phyloP scores from a whole-genome alignment of 2,797 vertebrate genomes.

The Cyprinodon diabolis region DNA sequence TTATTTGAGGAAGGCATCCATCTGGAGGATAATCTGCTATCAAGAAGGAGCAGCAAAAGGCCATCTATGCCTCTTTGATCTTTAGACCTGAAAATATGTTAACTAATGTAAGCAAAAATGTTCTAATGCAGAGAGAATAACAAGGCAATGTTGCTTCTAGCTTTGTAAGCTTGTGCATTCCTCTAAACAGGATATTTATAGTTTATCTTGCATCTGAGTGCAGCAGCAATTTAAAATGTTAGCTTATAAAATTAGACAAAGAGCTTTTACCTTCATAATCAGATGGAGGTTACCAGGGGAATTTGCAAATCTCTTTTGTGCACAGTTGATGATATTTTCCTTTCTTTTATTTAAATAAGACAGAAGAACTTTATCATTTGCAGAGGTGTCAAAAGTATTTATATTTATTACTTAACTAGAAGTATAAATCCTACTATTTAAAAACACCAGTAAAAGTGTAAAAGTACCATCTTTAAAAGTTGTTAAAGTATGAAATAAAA shows the following conservation, averaged over 20 bases:
- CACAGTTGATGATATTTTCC: neutral
- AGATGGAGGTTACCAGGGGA: neutral
- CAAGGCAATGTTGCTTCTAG: neutral
- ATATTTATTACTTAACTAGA: too few relatives aligned
- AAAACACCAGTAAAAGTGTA: too few relatives aligned
- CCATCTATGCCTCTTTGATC: conserved; percentile 21
- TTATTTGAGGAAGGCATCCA: conserved; percentile 3
- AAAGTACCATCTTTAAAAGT: too few relatives aligned
- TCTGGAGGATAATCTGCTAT: conserved; percentile 51
- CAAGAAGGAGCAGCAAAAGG: conserved; percentile 23
- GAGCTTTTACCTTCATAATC: neutral
- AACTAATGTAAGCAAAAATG: neutral
- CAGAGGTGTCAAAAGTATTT: too few relatives aligned
- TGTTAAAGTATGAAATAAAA: too few relatives aligned
- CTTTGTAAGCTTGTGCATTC: neutral
- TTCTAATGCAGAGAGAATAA: neutral
- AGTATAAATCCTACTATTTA: too few relatives aligned
- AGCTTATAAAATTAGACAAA: neutral
- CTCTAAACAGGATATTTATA: neutral
- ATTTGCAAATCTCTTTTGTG: neutral
- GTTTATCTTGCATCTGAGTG: neutral
- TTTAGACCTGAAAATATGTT: conserved; percentile 5
- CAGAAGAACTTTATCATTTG: neutral
- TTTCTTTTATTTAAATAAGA: neutral
- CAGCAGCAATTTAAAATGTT: neutral